Conservation (phyloP, 2,113 vertebrate genomes). For the Labeo rohita region DNA sequence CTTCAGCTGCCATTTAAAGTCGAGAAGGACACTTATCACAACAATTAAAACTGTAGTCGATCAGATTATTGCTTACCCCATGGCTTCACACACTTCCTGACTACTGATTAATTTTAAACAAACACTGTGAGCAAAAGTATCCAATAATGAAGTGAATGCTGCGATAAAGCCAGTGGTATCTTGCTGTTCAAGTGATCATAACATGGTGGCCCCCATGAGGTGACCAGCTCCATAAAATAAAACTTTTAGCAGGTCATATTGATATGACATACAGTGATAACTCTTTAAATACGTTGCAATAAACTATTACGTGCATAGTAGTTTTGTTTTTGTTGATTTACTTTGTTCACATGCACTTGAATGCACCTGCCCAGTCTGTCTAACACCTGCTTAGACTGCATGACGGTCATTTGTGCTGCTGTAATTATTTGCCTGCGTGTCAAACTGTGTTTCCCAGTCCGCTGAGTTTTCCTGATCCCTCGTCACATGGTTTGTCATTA, state of each 20-base stretch:
- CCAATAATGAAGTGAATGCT: background rate
- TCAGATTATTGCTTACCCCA: background rate
- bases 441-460: conserved; percentile 6
- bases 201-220: no score
- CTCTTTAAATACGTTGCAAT: background rate
- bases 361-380: background rate
- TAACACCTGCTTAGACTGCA: background rate
- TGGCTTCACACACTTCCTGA: conserved; percentile 3
- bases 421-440: background rate
- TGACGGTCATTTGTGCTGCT: background rate
- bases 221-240: no score
- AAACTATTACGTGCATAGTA: background rate
- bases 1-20: background rate
- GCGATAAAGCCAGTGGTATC: background rate
- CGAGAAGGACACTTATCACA: background rate
- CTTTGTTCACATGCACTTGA: background rate
- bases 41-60: background rate
- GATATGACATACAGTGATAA: no score
- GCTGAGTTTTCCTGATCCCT: conserved; percentile 22
- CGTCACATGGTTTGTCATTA: conserved; percentile 70
- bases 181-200: no score
- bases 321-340: background rate
- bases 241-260: no score
- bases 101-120: conserved; percentile 11
- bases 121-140: background rate